Evolutionary conservation across 2,888 invertebrate genomes (phyloP).

Genomic region (Drosophila falleni): DNA sequence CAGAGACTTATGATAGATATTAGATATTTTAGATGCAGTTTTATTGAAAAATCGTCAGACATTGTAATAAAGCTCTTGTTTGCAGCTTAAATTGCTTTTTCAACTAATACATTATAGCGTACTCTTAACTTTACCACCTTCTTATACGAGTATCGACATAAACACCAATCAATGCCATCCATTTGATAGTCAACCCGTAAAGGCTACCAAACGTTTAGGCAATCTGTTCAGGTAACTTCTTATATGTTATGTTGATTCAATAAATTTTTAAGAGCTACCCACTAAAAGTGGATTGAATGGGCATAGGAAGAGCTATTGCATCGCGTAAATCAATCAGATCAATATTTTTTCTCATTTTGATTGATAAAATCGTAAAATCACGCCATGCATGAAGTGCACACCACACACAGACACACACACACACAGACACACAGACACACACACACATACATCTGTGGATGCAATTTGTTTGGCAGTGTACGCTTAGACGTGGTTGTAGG

Average conservation of each 20-base stretch:
- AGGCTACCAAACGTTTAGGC: neutral
- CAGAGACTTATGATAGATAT: too few species aligned
- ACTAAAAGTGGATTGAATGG: slow-evolving; percentile 19
- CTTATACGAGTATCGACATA: too few species aligned
- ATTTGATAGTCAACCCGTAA: neutral
- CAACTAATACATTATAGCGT: neutral
- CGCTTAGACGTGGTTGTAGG: slow-evolving; percentile 45
- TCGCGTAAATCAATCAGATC: slow-evolving; percentile 69
- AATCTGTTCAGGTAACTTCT: neutral
- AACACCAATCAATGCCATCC: too few species aligned
- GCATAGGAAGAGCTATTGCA: slow-evolving; percentile 25
- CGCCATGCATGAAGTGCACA: slow-evolving; percentile 48
- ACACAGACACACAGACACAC: neutral
- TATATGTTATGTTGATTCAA: slow-evolving; percentile 29
- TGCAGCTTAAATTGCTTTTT: neutral
- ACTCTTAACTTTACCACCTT: neutral
- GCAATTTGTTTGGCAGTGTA: slow-evolving; percentile 48
- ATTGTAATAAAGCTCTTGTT: neutral
- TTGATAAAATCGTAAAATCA: slow-evolving; percentile 71
- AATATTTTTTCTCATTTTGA: slow-evolving; percentile 58
- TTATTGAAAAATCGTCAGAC: neutral
- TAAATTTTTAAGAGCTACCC: slow-evolving; percentile 40
- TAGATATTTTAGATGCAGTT: neutral
- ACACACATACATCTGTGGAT: slow-evolving; percentile 14
- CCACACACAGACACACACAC: slow-evolving; percentile 13